Conservation (phyloP, 2,797 vertebrate species). For the Knipowitschia caucasica region DNA sequence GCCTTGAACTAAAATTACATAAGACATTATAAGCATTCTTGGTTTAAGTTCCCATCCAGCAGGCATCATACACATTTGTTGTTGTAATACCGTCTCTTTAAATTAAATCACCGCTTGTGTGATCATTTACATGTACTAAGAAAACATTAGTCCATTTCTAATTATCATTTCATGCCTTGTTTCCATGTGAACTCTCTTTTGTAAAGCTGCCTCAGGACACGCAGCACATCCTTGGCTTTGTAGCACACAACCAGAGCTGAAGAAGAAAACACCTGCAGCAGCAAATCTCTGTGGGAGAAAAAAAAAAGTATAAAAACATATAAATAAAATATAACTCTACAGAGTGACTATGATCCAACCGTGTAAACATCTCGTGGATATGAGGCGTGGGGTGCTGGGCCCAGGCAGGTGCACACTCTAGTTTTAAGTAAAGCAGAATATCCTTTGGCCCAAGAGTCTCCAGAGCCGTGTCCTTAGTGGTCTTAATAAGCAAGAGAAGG, state of each 20-base stretch:
- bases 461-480: conserved; percentile 16
- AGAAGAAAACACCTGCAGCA: conserved; percentile 74
- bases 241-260: conserved; percentile 81
- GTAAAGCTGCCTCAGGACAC: conserved; percentile 72
- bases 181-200: conserved; percentile 78
- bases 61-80: background rate
- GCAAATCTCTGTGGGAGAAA: conserved; percentile 72
- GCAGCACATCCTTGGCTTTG: conserved; percentile 88
- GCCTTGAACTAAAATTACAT: conserved; percentile 67
- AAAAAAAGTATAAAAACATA: conserved; percentile 7
- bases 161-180: conserved; percentile 63
- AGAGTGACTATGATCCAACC: conserved; percentile 57
- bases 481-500: conserved; percentile 77
- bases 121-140: too few species aligned
- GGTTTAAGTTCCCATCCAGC: background rate
- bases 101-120: too few species aligned
- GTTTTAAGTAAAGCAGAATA: conserved; percentile 78
- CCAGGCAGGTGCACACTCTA: conserved; percentile 67
- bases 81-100: too few species aligned
- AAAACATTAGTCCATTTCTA: too few species aligned
- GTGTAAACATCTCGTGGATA: conserved; percentile 66
- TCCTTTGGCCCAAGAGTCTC: conserved; percentile 39
- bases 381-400: conserved; percentile 54
- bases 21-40: background rate
- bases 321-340: background rate